Evolutionary conservation across 2,888 invertebrate species (phyloP), one percentile per base, ranked within the genome.

Genomic region (Drymonia ruficornis): DNA sequence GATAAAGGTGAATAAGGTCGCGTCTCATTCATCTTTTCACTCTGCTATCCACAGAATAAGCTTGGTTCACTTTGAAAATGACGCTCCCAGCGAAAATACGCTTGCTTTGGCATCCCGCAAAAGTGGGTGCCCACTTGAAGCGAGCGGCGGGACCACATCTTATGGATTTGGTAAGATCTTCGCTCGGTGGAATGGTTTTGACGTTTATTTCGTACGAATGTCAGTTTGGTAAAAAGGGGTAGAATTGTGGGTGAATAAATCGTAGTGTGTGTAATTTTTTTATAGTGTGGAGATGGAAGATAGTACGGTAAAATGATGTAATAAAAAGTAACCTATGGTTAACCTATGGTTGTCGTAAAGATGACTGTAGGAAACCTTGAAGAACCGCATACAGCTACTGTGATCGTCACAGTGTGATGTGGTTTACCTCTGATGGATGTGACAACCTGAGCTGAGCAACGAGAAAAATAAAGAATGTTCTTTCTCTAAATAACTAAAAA

Each of bases 1-100:
- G 57, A 70, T 73, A 78, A 79, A 79, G 70, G 72, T 70, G 69
- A 75, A 79, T 56, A 72, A 76, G 75, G 80, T 80, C 81, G 77
- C 68, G 58, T 65, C 63, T 72, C 70, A 81, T 85, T 83, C 83
- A 86, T 78, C 81, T 82, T 80, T 83, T 79, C 80, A 76, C 72
- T 74, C 75, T 64, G 67, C 71, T 75, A 73, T 82, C 71, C 72
- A 64, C 72, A 73, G 77, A 76, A 78, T 81, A 82, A 83, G 78
- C 76, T 61, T 53, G 68, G 74, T 69, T 80, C 76, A 74, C 83
- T 83, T 82, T 80, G 75, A 81, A 80, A 84, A 81, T 77, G 74
- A 72, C 70, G 75, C 76, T 74, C 55, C 59, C 55, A 76, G 82
- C 71, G 70, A 78, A 76, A 80, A 76, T 78, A 74, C 72, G 72